Conservation (phyloP, 2,113 vertebrate species). For the Solea solea region DNA sequence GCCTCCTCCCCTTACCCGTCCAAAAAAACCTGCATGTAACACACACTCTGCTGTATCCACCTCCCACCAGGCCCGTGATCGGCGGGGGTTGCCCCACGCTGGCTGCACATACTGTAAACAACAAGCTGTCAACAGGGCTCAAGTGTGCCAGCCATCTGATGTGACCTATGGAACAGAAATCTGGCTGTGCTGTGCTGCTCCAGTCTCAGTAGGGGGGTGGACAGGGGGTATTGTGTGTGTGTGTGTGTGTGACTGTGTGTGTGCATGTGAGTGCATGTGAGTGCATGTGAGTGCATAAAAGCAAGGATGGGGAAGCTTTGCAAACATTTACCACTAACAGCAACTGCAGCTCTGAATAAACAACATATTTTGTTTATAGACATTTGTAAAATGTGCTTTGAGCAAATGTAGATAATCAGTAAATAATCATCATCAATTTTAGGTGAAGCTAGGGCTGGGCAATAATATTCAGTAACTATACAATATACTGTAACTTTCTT, state of each 20-base stretch:
- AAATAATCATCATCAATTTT: background rate
- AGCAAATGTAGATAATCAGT: slow-evolving; percentile 18
- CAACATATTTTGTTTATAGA: slow-evolving; percentile 17
- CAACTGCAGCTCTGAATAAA: slow-evolving; percentile 3
- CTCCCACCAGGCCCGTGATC: slow-evolving; percentile 62
- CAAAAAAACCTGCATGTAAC: slow-evolving; percentile 20
- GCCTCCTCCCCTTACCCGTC: slow-evolving; percentile 15
- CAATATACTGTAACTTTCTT: too few relatives aligned
- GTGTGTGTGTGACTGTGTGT: background rate
- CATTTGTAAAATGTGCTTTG: slow-evolving; percentile 1
- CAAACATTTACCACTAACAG: slow-evolving; percentile 21
- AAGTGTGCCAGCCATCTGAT: slow-evolving; percentile 82
- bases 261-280: background rate
- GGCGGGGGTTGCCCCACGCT: slow-evolving; percentile 82
- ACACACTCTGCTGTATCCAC: slow-evolving; percentile 44
- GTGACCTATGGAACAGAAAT: slow-evolving; percentile 84
- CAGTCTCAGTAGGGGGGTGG: slow-evolving; percentile 60
- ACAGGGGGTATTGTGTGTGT: slow-evolving; percentile 35
- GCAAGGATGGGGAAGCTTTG: slow-evolving; percentile 20
- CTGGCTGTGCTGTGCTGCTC: slow-evolving; percentile 64
- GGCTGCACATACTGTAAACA: slow-evolving; percentile 84
- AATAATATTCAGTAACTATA: too few relatives aligned
- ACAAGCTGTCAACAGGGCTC: slow-evolving; percentile 91
- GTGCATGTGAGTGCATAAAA: background rate
- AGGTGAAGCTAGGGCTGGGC: too few relatives aligned